Base-by-base conservation (phyloP, 2,113 vertebrate species). In the Actenoides hombroni region DNA sequence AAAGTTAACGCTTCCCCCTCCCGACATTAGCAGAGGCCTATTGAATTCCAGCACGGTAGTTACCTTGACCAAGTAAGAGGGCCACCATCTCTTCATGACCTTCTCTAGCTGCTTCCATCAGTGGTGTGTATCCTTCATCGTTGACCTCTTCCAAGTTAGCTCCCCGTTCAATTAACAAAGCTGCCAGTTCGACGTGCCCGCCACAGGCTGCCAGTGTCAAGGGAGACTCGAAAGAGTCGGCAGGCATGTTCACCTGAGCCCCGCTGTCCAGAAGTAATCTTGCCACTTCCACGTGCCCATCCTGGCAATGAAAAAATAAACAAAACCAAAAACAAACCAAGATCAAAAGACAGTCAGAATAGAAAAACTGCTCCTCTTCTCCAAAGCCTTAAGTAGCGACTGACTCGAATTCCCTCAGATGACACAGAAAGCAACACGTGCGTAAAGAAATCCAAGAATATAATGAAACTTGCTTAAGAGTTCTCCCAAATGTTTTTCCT, bases 41-140 rank as follows among this genome's bases (percentile, higher is more conserved):
- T 1, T 5, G 42, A 54, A 54, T 5, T 16, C 5, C 19, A 61
- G 40, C 40, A 40, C 40, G 13, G 13, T 13, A 19, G 24, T 97
- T 98, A 99, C 99, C 99, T 98, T 99, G 99, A 69, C 99, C 99
- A 77, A 99, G 98, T 51, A 99, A 97, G 84, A 99, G 98, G 3
- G 99, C 99, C 96, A 99, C 99, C 99, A 99, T 99, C 97, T 99
- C 99, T 95, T 99, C 99, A 11, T 99, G 99, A 81, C 99, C 99
- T 97, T 99, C 99, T 53, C 99, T 98, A 61, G 99, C 99, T 69
- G 99, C 99, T 97, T 99, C 99, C 99, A 99, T 99, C 51, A 99
- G 97, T 2, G 99, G 99, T 11, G 99, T 99, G 97, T 99, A 99
- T 51, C 99, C 99, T 97, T 99, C 99, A 97, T 99, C 99, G 28